These are phyloP conservation scores for Cepphus grylle DNA, from an alignment of 2,113 vertebrate species.

Conservation along the genomic window DNA sequence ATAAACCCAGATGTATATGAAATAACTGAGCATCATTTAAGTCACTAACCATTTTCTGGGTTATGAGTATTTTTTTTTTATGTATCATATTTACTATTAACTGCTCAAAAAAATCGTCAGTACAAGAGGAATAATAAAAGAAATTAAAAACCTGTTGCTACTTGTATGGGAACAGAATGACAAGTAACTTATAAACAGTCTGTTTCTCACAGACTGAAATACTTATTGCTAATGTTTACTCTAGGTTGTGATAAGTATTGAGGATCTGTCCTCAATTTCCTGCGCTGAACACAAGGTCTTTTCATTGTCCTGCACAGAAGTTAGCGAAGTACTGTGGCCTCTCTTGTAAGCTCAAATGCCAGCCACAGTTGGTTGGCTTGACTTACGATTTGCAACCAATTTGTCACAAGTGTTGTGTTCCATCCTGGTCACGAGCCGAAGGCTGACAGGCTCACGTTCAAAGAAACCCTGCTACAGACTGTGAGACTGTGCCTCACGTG, in stretches of 20 bases:
- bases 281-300: not conserved
- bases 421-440: not conserved
- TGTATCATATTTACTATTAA: not conserved
- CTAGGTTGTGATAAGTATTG: not conserved
- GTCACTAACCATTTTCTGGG: not conserved
- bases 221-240: not conserved
- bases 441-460: not conserved
- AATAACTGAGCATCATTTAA: not conserved
- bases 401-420: not conserved
- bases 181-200: not conserved
- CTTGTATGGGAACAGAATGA: not conserved
- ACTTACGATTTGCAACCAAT: not conserved
- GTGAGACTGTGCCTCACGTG: fast-evolving
- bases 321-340: not conserved
- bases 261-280: not conserved
- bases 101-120: not conserved
- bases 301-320: not conserved
- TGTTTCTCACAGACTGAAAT: not conserved
- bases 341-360: not conserved
- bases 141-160: not conserved
- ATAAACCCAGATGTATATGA: not conserved
- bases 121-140: not conserved
- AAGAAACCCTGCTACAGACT: not conserved
- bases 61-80: not conserved
- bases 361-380: not conserved